These are phyloP conservation scores for Clarias magur DNA, from an alignment of 2,113 vertebrate species.

Conservation along the genomic window DNA sequence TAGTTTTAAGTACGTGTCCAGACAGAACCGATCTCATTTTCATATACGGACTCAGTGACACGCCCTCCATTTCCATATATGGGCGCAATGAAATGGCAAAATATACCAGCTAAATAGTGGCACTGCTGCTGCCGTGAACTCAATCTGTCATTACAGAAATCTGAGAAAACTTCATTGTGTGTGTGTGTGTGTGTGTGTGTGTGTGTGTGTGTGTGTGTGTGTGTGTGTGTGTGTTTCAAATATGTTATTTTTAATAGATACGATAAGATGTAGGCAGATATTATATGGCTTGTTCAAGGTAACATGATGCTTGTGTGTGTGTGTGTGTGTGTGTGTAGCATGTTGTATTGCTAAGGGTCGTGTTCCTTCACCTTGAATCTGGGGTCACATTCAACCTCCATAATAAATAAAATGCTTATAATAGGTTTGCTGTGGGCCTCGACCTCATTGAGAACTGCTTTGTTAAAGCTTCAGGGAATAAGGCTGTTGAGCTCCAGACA, in stretches of 20 bases:
- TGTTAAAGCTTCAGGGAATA: neutral
- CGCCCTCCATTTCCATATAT: neutral
- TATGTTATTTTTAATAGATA: neutral
- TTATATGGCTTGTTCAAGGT: neutral
- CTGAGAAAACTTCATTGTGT: neutral
- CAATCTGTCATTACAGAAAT: slow-evolving; percentile 30
- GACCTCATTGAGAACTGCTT: slow-evolving; percentile 47
- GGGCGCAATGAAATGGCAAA: neutral
- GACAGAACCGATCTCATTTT: neutral
- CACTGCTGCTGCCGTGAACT: neutral
- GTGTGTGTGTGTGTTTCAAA: slow-evolving; percentile 10
- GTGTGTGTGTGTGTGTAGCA: slow-evolving; percentile 19
- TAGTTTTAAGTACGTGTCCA: neutral
- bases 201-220: slow-evolving; percentile 31
- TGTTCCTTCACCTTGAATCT: slow-evolving; percentile 69
- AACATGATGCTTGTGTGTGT: slow-evolving; percentile 2
- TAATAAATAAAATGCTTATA: slow-evolving; percentile 69
- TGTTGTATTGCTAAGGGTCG: slow-evolving; percentile 50
- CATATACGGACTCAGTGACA: neutral
- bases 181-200: slow-evolving; percentile 20
- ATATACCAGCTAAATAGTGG: neutral
- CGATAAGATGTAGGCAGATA: slow-evolving; percentile 9
- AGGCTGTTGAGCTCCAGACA: slow-evolving; percentile 26
- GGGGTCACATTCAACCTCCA: slow-evolving; percentile 63
- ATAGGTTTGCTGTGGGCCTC: slow-evolving; percentile 63